Percentiles rank a stretch among this genome's conserved stretches.
These are phyloP conservation scores for Odontomachus brunneus DNA, from an alignment of 1,140 invertebrate genomes.

Conservation along the genomic window DNA sequence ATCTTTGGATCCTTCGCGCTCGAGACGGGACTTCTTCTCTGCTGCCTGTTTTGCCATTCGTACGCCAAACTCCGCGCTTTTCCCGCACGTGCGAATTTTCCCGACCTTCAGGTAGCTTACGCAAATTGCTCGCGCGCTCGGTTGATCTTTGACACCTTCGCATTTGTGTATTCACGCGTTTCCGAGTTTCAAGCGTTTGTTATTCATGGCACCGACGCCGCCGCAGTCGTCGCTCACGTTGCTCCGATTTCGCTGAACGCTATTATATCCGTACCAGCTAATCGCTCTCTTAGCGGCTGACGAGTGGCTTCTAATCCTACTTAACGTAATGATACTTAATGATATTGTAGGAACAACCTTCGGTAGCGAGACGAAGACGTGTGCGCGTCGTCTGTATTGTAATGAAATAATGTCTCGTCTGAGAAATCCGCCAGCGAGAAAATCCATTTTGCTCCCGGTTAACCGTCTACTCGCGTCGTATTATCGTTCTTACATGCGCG, in stretches of 20 bases:
- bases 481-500: background rate
- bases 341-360: too few species aligned
- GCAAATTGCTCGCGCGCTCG: conserved; percentile 11
- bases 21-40: conserved; percentile 58
- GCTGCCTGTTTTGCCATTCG: conserved; percentile 48
- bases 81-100: conserved; percentile 11
- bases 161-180: conserved; percentile 32
- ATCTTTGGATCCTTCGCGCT: conserved; percentile 62
- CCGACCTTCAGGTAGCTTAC: conserved; percentile 22
- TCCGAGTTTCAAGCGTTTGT: conserved; percentile 3
- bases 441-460: background rate
- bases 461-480: background rate
- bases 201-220: conserved; percentile 1
- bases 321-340: too few species aligned
- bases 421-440: background rate
- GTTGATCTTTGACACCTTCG: conserved; percentile 43
- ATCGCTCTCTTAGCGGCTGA: background rate
- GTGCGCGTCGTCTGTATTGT: background rate
- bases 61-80: background rate
- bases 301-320: too few species aligned
- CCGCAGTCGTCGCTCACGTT: too few species aligned
- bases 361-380: too few species aligned
- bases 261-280: conserved; percentile 7
- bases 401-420: background rate
- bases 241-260: conserved; percentile 12